A percentile compares a stretch with the other conserved stretches of the same genome.
Conservation (phyloP, 2,113 vertebrate species). For the Chaetodon auriga region DNA sequence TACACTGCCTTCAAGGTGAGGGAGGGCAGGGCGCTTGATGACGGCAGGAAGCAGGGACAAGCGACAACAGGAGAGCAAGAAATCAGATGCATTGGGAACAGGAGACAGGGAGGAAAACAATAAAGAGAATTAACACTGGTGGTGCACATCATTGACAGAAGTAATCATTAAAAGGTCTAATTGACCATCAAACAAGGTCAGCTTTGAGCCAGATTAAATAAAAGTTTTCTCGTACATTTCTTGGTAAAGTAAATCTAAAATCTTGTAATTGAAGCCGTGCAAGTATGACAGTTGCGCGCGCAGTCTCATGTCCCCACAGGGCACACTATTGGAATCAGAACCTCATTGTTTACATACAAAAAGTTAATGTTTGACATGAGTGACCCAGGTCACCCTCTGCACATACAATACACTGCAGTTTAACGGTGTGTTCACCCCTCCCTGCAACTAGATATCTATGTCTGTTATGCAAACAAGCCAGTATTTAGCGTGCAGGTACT, state of each 20-base stretch:
- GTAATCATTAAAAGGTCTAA: too few relatives aligned
- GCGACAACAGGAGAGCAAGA: background rate
- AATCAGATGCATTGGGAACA: background rate
- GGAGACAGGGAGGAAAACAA: background rate
- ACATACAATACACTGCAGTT: background rate
- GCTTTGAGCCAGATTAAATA: background rate
- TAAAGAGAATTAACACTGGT: background rate
- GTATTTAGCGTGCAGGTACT: background rate
- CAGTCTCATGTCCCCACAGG: background rate
- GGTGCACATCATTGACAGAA: background rate
- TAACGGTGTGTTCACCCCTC: background rate
- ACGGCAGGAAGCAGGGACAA: background rate
- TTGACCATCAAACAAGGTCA: background rate
- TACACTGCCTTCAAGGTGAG: constrained; percentile 85
- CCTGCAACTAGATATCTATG: background rate
- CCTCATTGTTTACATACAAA: background rate
- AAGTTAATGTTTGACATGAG: constrained; percentile 10
- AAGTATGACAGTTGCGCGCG: background rate
- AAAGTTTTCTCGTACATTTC: background rate
- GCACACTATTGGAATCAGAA: background rate
- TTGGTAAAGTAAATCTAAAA: too few relatives aligned
- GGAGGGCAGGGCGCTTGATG: background rate
- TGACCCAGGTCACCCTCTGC: background rate
- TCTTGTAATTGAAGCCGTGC: too few relatives aligned
- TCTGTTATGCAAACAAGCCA: constrained; percentile 65